These are phyloP conservation scores for Thunnus albacares DNA, from an alignment of 2,797 vertebrate species.

Conservation along the genomic window DNA sequence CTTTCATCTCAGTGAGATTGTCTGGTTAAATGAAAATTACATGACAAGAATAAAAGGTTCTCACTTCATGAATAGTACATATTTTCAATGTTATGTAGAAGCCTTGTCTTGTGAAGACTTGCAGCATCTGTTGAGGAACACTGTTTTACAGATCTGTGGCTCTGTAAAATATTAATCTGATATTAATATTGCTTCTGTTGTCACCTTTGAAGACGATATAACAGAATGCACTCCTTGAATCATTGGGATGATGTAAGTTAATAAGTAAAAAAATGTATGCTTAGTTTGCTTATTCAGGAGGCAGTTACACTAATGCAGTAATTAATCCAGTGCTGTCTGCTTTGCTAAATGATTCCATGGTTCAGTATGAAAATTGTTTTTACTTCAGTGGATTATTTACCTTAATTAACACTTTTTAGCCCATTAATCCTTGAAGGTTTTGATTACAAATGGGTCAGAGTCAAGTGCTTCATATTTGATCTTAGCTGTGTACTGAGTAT, in stretches of 20 bases:
- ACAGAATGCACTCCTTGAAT: conserved; percentile 8
- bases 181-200: conserved; percentile 28
- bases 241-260: conserved; percentile 15
- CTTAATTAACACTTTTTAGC: no score
- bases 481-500: neutral
- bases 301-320: neutral
- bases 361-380: neutral
- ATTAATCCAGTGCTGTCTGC: neutral
- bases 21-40: conserved; percentile 6
- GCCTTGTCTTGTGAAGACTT: neutral
- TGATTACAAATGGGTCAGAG: neutral
- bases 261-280: neutral
- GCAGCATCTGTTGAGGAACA: conserved; percentile 12
- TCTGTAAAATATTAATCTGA: conserved; percentile 11
- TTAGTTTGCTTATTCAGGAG: neutral
- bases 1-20: conserved; percentile 4
- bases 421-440: neutral
- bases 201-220: conserved; percentile 30
- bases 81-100: neutral
- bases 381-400: neutral
- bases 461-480: conserved; percentile 8
- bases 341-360: neutral
- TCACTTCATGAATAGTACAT: conserved; percentile 1
- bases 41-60: neutral
- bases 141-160: neutral